Conservation (phyloP, 2,113 vertebrate species). For the Casuarius casuarius region DNA sequence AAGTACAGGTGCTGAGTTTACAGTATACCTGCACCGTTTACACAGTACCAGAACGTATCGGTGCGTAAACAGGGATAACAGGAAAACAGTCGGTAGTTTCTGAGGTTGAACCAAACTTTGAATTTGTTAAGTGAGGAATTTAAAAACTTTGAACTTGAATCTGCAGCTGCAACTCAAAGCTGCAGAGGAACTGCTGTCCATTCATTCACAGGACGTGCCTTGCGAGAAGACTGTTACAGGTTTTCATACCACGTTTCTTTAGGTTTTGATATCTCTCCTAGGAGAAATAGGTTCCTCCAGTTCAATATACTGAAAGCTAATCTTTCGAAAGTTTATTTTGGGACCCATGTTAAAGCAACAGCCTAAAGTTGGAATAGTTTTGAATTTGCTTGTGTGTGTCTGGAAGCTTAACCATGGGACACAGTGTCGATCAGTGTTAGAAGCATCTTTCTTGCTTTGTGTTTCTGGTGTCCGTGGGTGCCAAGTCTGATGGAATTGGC, state of each 20-base stretch:
- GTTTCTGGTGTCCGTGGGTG: no score
- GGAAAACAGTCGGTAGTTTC: background rate
- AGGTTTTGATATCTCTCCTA: no score
- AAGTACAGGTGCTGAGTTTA: background rate
- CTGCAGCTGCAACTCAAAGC: background rate
- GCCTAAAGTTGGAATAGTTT: background rate
- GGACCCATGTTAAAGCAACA: no score
- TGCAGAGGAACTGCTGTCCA: background rate
- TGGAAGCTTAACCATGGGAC: background rate
- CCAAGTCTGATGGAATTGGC: no score
- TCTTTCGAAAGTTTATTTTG: no score
- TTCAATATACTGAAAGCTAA: no score
- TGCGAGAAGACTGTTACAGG: background rate
- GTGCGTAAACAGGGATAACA: background rate
- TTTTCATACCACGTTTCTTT: no score
- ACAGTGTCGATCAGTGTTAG: no score
- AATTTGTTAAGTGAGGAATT: background rate
- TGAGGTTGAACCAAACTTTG: background rate
- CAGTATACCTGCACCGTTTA: background rate
- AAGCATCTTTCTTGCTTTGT: no score
- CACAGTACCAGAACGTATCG: background rate
- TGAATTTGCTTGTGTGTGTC: background rate
- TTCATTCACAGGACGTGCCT: background rate
- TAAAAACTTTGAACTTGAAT: background rate
- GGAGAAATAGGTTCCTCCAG: no score